These are phyloP conservation scores for Echeneis naucrates DNA, from an alignment of 2,797 vertebrate species.

Conservation along the genomic window DNA sequence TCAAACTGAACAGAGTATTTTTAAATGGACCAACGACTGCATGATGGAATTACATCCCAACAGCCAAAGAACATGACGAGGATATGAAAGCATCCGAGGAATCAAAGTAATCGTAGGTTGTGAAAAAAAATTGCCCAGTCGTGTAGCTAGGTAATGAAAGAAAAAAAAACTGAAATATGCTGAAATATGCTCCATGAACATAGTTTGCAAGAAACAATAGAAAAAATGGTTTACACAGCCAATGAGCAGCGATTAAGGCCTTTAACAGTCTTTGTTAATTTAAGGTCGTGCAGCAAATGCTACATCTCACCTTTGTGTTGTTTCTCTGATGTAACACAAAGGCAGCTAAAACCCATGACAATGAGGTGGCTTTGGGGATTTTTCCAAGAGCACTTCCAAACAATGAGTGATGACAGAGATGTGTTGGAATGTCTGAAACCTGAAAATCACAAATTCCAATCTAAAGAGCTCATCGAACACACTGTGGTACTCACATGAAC, in stretches of 20 bases:
- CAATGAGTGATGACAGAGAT: conserved; percentile 45
- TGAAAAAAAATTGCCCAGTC: conserved; percentile 8
- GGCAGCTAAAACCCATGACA: conserved; percentile 33
- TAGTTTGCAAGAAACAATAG: conserved; percentile 10
- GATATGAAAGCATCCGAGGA: conserved; percentile 18
- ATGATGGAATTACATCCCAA: background rate
- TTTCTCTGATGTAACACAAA: conserved; percentile 65
- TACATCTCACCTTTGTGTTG: conserved; percentile 42
- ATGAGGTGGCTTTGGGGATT: conserved; percentile 19
- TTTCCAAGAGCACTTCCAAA: conserved; percentile 33
- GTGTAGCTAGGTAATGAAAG: background rate
- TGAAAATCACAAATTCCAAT: conserved; percentile 70
- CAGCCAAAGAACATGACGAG: background rate
- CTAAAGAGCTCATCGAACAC: conserved; percentile 44
- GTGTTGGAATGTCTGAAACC: conserved; percentile 57
- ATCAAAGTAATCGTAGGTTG: conserved; percentile 13
- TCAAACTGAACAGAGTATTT: background rate
- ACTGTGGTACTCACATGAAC: background rate
- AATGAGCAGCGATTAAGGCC: conserved; percentile 15
- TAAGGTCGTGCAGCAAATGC: conserved; percentile 26
- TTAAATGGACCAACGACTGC: background rate
- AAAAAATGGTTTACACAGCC: conserved; percentile 6
- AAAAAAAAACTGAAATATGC: too few relatives aligned
- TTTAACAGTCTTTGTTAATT: conserved; percentile 19
- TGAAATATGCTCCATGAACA: background rate